phyloP scores from a whole-genome alignment of 2,113 vertebrate species.

The Burhinus bistriatus region DNA sequence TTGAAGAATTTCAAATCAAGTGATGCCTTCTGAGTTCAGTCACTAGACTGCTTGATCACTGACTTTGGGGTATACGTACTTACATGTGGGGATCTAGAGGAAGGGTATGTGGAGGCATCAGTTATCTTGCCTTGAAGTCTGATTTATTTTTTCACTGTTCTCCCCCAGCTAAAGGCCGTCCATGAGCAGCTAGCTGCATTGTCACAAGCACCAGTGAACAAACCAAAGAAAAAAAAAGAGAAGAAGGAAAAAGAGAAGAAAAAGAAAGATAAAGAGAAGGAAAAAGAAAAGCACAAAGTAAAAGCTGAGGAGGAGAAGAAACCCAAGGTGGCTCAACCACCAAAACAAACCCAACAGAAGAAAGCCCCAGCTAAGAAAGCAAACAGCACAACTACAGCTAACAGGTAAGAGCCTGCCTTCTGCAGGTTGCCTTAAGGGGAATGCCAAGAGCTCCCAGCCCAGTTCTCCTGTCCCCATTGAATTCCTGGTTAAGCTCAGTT shows the following conservation, averaged over 20 bases:
- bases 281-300: constrained; percentile 80
- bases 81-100: not conserved
- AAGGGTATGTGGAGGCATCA: not conserved
- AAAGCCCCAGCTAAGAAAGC: constrained; percentile 88
- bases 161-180: constrained; percentile 85
- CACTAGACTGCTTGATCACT: not conserved
- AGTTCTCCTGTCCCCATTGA: not conserved
- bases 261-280: constrained; percentile 81
- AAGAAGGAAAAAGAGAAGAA: constrained; percentile 88
- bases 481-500: not conserved
- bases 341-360: constrained; percentile 84
- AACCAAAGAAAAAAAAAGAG: constrained; percentile 91
- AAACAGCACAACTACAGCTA: constrained; percentile 79
- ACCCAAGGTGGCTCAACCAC: constrained; percentile 78
- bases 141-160: not conserved
- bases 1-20: not conserved
- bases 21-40: not conserved
- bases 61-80: not conserved
- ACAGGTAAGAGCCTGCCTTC: constrained; percentile 61
- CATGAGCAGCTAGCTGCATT: constrained; percentile 87
- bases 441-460: not conserved
- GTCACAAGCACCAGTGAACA: constrained; percentile 85
- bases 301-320: constrained; percentile 89
- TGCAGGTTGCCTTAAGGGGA: not conserved
- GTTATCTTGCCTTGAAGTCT: not conserved